A percentile compares a stretch with the other conserved stretches of the same genome.
Conservation (phyloP, 1,140 invertebrate genomes). For the Venustaconcha ellipsiformis region DNA sequence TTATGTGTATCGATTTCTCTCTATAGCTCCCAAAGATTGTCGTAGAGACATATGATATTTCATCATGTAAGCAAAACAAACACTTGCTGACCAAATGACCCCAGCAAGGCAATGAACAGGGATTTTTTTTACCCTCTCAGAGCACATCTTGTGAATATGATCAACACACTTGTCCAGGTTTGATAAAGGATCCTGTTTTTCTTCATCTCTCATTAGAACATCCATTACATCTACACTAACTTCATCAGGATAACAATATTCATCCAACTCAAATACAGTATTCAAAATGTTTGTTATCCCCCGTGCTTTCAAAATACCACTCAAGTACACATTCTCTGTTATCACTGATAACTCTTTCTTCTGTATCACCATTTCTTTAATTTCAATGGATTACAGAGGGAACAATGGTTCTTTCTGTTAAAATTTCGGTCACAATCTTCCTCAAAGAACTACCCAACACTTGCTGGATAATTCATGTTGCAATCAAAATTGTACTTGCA, state of each 20-base stretch:
- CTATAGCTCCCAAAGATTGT: no score
- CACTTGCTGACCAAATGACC: slow-evolving; percentile 84
- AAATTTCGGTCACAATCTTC: no score
- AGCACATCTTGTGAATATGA: slow-evolving; percentile 37
- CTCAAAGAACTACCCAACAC: no score
- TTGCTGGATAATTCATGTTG: no score
- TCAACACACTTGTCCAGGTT: slow-evolving; percentile 77
- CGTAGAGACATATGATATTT: no score
- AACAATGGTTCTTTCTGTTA: no score
- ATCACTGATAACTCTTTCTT: slow-evolving; percentile 48
- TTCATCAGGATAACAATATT: slow-evolving; percentile 45
- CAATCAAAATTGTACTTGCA: no score
- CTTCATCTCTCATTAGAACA: slow-evolving; percentile 78
- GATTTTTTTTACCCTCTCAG: slow-evolving; percentile 73
- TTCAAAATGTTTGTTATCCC: slow-evolving; percentile 81
- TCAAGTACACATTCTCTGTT: slow-evolving; percentile 73
- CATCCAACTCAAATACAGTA: slow-evolving; percentile 82
- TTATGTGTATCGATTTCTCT: no score
- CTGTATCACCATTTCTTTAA: no score
- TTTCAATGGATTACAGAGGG: no score
- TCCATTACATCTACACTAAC: slow-evolving; percentile 51
- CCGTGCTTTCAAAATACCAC: slow-evolving; percentile 68
- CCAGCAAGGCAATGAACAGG: slow-evolving; percentile 91
- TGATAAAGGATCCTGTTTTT: slow-evolving; percentile 75
- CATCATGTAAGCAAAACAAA: slow-evolving; percentile 89